Evolutionary conservation across 1,140 invertebrate genomes (phyloP).

Genomic region (Mylabris phalerata): DNA sequence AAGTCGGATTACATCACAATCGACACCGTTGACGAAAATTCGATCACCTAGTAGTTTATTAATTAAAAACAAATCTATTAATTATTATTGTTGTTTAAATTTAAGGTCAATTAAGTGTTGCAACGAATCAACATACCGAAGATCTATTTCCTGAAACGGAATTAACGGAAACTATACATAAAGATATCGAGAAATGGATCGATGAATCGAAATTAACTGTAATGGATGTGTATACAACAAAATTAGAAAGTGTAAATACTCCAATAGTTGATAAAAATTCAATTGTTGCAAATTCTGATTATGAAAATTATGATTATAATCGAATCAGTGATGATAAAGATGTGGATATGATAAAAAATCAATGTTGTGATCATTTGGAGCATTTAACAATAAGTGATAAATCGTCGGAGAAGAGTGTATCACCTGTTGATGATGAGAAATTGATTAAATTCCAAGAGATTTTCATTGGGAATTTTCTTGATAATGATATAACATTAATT

Average conservation of each 20-base stretch:
- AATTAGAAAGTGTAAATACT: constrained; percentile 16
- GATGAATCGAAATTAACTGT: constrained; percentile 37
- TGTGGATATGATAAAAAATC: constrained; percentile 19
- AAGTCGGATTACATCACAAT: constrained; percentile 42
- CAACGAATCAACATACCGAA: constrained; percentile 34
- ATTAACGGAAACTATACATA: constrained; percentile 32
- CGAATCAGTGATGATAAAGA: constrained; percentile 17
- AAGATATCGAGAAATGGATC: constrained; percentile 39
- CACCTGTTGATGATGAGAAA: constrained; percentile 27
- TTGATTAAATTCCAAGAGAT: constrained; percentile 25
- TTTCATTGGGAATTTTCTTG: constrained; percentile 58
- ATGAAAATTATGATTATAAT: constrained; percentile 11
- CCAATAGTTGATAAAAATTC: constrained; percentile 10
- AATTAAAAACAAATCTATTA: constrained; percentile 4
- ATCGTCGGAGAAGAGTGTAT: constrained; percentile 36
- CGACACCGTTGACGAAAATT: constrained; percentile 38
- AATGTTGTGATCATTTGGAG: constrained; percentile 27
- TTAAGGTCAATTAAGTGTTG: constrained; percentile 41
- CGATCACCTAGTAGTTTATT: constrained; percentile 47
- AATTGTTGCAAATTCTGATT: constrained; percentile 8
- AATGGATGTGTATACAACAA: constrained; percentile 27
- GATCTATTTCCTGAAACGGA: constrained; percentile 35
- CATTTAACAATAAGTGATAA: constrained; percentile 25
- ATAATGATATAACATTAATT: constrained; percentile 60
- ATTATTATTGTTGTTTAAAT: constrained; percentile 8